Evolutionary conservation across 2,888 invertebrate genomes (phyloP).

Genomic region (Ornithoptera alexandrae): DNA sequence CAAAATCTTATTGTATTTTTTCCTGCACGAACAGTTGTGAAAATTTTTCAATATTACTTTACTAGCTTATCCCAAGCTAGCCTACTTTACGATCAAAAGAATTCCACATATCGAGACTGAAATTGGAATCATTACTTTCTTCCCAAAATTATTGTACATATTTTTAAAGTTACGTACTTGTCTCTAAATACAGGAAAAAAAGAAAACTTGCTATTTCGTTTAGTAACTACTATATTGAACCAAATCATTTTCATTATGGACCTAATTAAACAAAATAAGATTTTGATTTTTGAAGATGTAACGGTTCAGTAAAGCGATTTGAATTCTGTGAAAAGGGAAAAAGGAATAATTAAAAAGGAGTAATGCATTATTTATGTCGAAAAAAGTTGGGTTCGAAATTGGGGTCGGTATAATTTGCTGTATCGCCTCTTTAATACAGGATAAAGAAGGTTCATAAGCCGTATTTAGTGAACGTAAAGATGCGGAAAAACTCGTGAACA

Average conservation of each 20-base stretch:
- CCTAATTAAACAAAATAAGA: constrained; percentile 8
- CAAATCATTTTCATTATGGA: not conserved
- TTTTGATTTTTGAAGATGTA: constrained; percentile 20
- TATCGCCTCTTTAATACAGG: constrained; percentile 53
- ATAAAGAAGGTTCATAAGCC: constrained; percentile 48
- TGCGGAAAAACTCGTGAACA: constrained; percentile 57
- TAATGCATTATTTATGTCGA: constrained; percentile 42
- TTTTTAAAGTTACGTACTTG: too few species aligned
- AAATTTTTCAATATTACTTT: too few species aligned
- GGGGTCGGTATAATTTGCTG: constrained; percentile 45
- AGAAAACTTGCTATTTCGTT: too few species aligned
- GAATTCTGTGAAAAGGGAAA: constrained; percentile 33
- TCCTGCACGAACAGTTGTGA: too few species aligned
- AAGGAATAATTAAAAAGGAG: constrained; percentile 28
- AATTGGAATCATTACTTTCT: too few species aligned
- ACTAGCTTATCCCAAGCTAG: too few species aligned
- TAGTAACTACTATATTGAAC: not conserved
- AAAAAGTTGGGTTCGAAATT: constrained; percentile 40
- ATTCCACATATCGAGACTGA: too few species aligned
- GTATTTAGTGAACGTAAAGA: constrained; percentile 65
- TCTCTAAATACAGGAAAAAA: too few species aligned
- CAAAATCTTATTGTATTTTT: too few species aligned
- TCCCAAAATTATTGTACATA: too few species aligned
- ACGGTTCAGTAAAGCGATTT: constrained; percentile 32
- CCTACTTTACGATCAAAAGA: too few species aligned